These are phyloP conservation scores for Euplagia quadripunctaria DNA, from an alignment of 2,888 invertebrate species.

Conservation along the genomic window DNA sequence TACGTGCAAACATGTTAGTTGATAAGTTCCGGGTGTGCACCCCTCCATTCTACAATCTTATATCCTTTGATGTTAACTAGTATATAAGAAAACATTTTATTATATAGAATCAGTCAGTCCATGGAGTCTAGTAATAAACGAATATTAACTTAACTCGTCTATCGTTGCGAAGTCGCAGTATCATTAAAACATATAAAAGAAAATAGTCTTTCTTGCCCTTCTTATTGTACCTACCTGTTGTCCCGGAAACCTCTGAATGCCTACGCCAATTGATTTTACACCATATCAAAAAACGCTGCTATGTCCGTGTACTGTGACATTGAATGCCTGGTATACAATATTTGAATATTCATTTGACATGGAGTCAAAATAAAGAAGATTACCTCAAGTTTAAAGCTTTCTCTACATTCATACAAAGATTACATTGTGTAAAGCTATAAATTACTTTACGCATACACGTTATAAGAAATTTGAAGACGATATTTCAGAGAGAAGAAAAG, in stretches of 20 bases:
- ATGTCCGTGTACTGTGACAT: background rate
- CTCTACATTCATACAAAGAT: background rate
- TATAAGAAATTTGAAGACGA: constrained; percentile 26
- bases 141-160: no score
- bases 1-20: no score
- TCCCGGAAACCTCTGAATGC: background rate
- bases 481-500: constrained; percentile 24
- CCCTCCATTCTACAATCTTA: no score
- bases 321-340: background rate
- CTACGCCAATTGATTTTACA: background rate
- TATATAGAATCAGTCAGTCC: no score
- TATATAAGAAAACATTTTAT: no score
- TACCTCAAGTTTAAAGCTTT: constrained; percentile 8
- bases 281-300: background rate
- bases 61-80: no score
- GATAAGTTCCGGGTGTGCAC: no score
- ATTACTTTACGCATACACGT: constrained; percentile 23
- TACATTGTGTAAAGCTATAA: constrained; percentile 22
- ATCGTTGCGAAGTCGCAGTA: no score
- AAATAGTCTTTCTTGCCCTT: background rate
- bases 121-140: no score
- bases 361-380: background rate
- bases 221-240: background rate
- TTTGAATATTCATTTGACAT: background rate
- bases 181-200: background rate